Evolutionary conservation across 2,797 vertebrate genomes (phyloP).

Genomic region (Catharus ustulatus): DNA sequence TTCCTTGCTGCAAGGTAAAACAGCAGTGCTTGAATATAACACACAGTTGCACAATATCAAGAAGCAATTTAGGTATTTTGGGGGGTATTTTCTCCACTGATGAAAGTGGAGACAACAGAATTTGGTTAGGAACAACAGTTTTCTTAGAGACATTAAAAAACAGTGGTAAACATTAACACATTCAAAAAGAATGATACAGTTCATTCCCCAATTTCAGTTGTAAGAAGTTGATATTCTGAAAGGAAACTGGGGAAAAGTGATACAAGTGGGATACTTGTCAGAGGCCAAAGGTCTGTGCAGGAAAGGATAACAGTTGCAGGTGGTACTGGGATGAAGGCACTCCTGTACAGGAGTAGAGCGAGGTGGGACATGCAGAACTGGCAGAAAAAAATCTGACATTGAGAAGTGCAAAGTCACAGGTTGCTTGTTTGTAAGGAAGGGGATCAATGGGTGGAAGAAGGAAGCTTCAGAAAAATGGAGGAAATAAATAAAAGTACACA

Average conservation of each 20-base stretch:
- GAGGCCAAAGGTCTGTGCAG: neutral
- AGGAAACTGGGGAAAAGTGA: neutral
- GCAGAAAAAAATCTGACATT: neutral
- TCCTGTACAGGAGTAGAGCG: neutral
- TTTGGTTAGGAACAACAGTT: neutral
- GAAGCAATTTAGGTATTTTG: neutral
- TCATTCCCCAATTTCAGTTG: neutral
- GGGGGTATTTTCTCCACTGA: neutral
- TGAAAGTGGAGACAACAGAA: neutral
- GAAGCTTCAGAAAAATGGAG: neutral
- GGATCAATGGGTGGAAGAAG: neutral
- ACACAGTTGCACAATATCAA: accelerated
- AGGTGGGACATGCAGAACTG: neutral
- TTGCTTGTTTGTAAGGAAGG: neutral
- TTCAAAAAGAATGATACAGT: neutral
- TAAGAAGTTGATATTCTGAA: neutral
- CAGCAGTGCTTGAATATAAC: neutral
- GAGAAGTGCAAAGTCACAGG: neutral
- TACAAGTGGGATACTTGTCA: neutral
- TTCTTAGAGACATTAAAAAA: neutral
- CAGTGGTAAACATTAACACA: neutral
- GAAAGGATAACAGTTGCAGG: neutral
- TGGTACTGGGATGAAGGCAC: neutral
- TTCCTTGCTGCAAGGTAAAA: neutral
- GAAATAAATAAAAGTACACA: neutral